Base-by-base conservation (phyloP, 1,140 invertebrate species). In the Macrotrachela quadricornifera region DNA sequence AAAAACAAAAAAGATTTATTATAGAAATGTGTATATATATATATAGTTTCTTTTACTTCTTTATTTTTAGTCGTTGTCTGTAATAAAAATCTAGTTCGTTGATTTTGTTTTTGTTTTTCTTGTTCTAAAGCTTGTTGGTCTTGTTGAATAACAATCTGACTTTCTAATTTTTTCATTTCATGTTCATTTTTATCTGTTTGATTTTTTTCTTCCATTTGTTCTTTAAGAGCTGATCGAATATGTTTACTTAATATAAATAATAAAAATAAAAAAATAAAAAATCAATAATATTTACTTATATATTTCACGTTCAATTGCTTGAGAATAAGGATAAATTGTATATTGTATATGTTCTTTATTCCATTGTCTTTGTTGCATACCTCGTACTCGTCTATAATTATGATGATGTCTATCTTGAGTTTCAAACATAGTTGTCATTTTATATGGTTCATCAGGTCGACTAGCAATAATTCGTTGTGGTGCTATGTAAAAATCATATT, bases 161-260 rank as follows among this genome's bases (percentile, higher is more conserved):
- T 47, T 40, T 53, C 51, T 12, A 47, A 13, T 30, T 46, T 41
- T 47, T 53, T 53, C 4, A 40, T 44, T 6, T 53, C 51, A 1
- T 46, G 21, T 18, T 53, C 39, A 36, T 53, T 46, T 48, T 47
- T 53, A 14, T 39, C 6, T 14, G 21, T 12, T 4, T 38, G 38
- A 47, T 47, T 44, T 53, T 53, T 53, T 47, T 53, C 36, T 12
- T 47, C 45, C 8, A 53, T 53, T 46, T 53, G 51, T 47, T 47
- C 51, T 53, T 53, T 53, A 6, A 53, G 36, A 11, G 51, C 46
- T n/a, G 46, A 18, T 0, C 51, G 51, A 18, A 53, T 53, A 17
- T 47, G 36, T 53, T 53, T 53, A 39, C 51, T 53, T 30, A 8
- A 16, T 46, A 40, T 6, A 40, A 16, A 13, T 44, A 44, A 37